Evolutionary conservation across 2,113 vertebrate genomes (phyloP).

Genomic region (Pelecanus crispus): DNA sequence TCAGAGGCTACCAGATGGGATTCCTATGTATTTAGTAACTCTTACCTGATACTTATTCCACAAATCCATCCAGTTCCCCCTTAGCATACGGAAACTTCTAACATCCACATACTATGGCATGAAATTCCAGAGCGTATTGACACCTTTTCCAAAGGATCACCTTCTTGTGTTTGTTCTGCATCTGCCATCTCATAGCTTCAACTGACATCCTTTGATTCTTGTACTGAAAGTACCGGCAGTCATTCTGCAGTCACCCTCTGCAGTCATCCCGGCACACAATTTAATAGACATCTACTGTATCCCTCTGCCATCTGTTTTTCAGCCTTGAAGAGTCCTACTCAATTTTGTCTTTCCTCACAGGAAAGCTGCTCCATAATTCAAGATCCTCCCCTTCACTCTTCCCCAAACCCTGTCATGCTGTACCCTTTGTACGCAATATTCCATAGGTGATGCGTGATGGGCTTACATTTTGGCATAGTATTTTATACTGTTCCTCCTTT

Average conservation of each 20-base stretch:
- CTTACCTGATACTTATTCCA: neutral
- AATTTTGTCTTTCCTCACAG: neutral
- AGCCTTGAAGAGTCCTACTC: neutral
- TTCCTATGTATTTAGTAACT: neutral
- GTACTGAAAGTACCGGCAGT: neutral
- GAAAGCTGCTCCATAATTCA: neutral
- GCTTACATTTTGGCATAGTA: neutral
- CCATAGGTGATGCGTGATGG: accelerated
- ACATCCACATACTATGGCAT: neutral
- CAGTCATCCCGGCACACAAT: neutral
- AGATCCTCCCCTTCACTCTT: neutral
- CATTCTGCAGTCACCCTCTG: neutral
- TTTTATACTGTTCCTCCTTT: neutral
- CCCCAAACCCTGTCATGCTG: neutral
- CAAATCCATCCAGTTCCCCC: neutral
- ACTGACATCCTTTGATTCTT: neutral
- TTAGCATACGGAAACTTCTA: neutral
- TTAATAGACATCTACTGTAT: neutral
- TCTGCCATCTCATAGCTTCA: neutral
- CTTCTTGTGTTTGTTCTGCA: neutral
- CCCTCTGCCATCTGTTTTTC: neutral
- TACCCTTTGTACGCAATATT: neutral
- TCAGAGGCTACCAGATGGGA: neutral
- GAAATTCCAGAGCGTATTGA: neutral
- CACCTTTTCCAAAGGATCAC: neutral